Evolutionary conservation across 92 coral and sea anemone species (phyloP), one percentile per base, ranked within the genome.

Genomic region (Epizoanthus stellaris): DNA sequence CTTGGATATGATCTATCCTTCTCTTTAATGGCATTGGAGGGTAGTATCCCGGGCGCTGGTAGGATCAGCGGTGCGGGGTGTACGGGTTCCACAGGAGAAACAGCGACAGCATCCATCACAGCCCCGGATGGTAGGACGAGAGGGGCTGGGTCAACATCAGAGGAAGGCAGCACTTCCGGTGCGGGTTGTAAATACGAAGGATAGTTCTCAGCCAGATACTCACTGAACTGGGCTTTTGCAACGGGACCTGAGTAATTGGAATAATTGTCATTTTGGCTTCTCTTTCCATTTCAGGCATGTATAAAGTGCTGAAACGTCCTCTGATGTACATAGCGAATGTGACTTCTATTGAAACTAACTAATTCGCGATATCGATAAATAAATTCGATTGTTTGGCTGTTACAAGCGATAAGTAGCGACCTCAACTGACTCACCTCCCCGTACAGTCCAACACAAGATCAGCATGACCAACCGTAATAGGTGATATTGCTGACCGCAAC

Each of bases 11-110:
- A 94, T 85, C 88, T 91, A 75, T 89, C 39, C 82, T 94, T 92
- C 76, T 92, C 95, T 36, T 86, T 91, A 39, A 89, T 89, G 17
- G 98, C 98, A 80, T 79, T 76, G 40, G 93, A 83, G 23, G 98
- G 95, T 10, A 89, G 69, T 60, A 94, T 92, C 80, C 77, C 95
- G 1, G 98, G 98, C 68, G 98, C 98, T 12, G 98, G 98, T 14
- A 85, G 81, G 57, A 94, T 92, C 66, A 89, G 88, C 62, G 98
- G 93, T 39, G 98, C 89, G 38, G 98, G 98, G 11, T 73, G 86
- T 53, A 92, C 81, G 58, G 90, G 90, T 71, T 89, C 93, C 20
- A 89, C 93, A 12, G 98, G 90, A 19, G 79, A 82, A 12, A 88
- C 86, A 10, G 66, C 89, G 23, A 91, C 95, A 16, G 90, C 89